Evolutionary conservation across 2,113 vertebrate genomes (phyloP).

Genomic region (Cairina moschata): DNA sequence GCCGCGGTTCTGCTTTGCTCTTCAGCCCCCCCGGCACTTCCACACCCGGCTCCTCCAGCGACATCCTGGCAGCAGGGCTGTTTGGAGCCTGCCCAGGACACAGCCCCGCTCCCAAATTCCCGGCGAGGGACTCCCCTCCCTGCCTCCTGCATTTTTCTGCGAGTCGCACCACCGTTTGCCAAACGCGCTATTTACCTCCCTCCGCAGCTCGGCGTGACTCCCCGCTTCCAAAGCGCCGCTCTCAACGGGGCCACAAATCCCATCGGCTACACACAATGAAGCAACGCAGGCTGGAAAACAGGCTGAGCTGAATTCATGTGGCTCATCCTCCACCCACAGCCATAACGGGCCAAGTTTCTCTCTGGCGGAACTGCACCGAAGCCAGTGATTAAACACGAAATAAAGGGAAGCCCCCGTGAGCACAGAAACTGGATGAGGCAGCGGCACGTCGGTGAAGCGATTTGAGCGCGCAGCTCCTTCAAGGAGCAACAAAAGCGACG

Average conservation of each 20-base stretch:
- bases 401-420: not conserved
- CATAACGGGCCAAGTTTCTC: not conserved
- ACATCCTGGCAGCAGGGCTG: accelerated
- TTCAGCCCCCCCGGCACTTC: not conserved
- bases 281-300: not conserved
- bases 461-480: accelerated
- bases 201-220: not conserved
- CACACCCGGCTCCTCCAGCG: not conserved
- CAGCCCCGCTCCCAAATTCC: not conserved
- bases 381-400: not conserved
- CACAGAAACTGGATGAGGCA: not conserved
- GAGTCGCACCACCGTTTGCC: accelerated
- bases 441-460: accelerated
- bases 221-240: not conserved
- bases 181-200: not conserved
- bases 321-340: constrained; percentile 35
- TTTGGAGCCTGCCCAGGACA: not conserved
- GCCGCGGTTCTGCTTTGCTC: not conserved
- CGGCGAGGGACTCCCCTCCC: not conserved
- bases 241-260: not conserved
- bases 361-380: not conserved
- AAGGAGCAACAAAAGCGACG: not conserved
- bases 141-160: accelerated
- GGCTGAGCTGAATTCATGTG: not conserved
- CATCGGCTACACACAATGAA: not conserved